These are phyloP conservation scores for Crocodylus rhombifer DNA, from an alignment of 2,797 vertebrate species.

Conservation along the genomic window DNA sequence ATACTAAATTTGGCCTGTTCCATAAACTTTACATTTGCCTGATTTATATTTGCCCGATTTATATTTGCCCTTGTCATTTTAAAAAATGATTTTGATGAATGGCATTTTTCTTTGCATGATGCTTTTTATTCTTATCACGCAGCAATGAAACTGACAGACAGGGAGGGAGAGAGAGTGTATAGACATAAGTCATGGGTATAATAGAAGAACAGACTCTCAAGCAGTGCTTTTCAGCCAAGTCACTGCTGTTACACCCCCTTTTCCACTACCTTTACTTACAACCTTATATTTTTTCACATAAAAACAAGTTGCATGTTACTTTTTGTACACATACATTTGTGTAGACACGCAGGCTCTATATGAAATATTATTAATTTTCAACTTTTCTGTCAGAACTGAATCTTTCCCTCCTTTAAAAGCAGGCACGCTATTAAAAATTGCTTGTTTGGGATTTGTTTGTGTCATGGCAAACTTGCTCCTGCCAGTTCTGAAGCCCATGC, in stretches of 20 bases:
- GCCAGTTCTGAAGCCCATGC: no score
- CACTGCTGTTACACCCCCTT: background rate
- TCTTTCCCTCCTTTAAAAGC: no score
- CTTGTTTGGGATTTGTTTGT: no score
- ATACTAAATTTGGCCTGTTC: background rate
- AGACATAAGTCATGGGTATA: background rate
- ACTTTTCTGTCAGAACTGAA: no score
- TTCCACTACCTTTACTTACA: conserved; percentile 19
- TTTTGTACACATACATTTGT: background rate
- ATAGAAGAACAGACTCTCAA: background rate
- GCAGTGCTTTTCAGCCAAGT: conserved; percentile 23
- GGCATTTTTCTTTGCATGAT: background rate
- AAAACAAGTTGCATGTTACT: conserved; percentile 18
- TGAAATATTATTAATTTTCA: background rate
- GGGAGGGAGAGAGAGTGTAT: no score
- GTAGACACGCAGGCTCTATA: background rate
- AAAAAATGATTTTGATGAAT: background rate
- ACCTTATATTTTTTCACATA: background rate
- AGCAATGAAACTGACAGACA: background rate
- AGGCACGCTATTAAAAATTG: no score
- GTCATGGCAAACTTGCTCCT: no score
- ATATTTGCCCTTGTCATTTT: background rate
- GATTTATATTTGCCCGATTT: background rate
- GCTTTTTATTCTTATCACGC: background rate
- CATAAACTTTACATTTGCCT: background rate